Percentiles rank a stretch among this genome's conserved stretches.
These are phyloP conservation scores for Megathymus violae DNA, from an alignment of 1,140 invertebrate genomes.

Conservation along the genomic window DNA sequence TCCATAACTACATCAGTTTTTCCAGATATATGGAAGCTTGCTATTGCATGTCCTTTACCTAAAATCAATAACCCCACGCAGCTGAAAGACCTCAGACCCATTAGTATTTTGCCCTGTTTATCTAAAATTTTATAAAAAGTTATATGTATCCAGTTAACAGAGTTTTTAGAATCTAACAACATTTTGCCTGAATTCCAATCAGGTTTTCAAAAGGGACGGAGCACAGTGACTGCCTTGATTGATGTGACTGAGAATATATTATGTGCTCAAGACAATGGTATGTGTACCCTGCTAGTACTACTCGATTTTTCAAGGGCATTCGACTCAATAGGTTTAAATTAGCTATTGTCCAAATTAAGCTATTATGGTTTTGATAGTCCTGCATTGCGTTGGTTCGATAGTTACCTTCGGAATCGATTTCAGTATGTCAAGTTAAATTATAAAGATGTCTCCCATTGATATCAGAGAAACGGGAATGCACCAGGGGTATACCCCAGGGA, in stretches of 20 bases:
- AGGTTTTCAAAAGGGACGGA: conserved; percentile 4
- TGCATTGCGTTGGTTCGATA: conserved; percentile 2
- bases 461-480: background rate
- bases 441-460: background rate
- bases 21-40: conserved; percentile 31
- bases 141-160: conserved; percentile 25
- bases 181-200: conserved; percentile 19
- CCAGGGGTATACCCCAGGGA: background rate
- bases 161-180: conserved; percentile 18
- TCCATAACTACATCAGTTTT: background rate
- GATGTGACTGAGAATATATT: no score
- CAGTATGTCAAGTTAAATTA: background rate
- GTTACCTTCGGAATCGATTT: background rate
- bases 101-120: conserved; percentile 39
- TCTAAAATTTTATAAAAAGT: conserved; percentile 38
- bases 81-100: conserved; percentile 42
- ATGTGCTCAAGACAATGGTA: no score
- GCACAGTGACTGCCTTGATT: background rate
- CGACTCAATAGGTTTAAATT: background rate
- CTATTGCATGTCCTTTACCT: conserved; percentile 35
- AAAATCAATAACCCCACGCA: conserved; percentile 27
- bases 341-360: conserved; percentile 5
- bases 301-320: no score
- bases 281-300: no score
- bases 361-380: conserved; percentile 3